phyloP scores from a whole-genome alignment of 2,888 invertebrate genomes.

The Deilephila porcellus region DNA sequence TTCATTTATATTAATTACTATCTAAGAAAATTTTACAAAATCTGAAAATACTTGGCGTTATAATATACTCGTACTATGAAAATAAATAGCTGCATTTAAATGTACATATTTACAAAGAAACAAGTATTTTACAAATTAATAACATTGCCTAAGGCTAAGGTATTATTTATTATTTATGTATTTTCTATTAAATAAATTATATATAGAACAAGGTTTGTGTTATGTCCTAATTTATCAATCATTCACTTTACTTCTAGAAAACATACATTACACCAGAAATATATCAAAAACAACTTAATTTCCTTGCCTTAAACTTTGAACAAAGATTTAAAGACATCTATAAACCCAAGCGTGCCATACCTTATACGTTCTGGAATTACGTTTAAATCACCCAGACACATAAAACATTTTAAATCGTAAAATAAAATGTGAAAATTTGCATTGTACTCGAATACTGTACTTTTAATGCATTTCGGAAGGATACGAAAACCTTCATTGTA shows the following conservation, averaged over 20 bases:
- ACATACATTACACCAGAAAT: neutral
- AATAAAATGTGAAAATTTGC: neutral
- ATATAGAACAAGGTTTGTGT: neutral
- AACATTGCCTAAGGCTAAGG: too few species aligned
- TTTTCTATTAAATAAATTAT: too few species aligned
- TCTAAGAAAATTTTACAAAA: too few species aligned
- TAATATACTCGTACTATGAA: too few species aligned
- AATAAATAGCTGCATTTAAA: too few species aligned
- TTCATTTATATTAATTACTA: too few species aligned
- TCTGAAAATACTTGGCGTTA: too few species aligned
- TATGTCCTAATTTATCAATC: neutral
- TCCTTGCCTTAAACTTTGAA: neutral
- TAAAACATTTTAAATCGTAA: neutral
- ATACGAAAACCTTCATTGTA: slow-evolving; percentile 2
- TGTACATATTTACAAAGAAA: too few species aligned
- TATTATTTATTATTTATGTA: too few species aligned
- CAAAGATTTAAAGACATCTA: neutral
- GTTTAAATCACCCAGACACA: neutral
- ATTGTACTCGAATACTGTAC: neutral
- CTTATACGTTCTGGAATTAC: neutral
- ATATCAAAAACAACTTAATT: slow-evolving; percentile 9
- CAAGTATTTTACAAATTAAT: too few species aligned
- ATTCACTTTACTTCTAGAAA: neutral
- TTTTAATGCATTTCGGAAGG: slow-evolving; percentile 17
- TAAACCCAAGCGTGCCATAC: neutral